These are phyloP conservation scores for Eristalis intricaria DNA, from an alignment of 2,888 invertebrate species.

Conservation along the genomic window DNA sequence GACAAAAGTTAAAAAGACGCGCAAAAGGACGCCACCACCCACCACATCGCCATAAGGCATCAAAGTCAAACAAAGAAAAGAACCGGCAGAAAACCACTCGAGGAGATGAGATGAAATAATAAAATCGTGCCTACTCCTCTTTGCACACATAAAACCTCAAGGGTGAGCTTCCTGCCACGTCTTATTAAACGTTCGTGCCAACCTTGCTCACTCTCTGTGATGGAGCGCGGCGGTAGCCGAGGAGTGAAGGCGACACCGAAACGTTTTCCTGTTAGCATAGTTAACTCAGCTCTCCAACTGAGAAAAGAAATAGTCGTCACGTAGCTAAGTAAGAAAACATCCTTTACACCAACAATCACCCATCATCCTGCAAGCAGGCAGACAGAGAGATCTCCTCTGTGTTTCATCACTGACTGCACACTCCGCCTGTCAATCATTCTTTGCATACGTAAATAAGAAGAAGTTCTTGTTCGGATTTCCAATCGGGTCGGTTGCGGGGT, in stretches of 20 bases:
- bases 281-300: constrained; percentile 41
- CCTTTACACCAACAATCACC: constrained; percentile 22
- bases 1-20: constrained; percentile 35
- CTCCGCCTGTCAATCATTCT: constrained; percentile 65
- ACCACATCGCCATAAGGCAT: not conserved
- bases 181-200: constrained; percentile 71
- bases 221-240: not conserved
- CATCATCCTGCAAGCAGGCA: not conserved
- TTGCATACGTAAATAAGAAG: constrained; percentile 70
- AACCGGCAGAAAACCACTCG: not conserved
- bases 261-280: constrained; percentile 33
- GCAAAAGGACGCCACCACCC: not conserved
- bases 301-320: constrained; percentile 49
- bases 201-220: not conserved
- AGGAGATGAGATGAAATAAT: constrained; percentile 19
- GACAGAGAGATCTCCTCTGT: not conserved
- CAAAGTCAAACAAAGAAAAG: not conserved
- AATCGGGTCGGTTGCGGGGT: constrained; percentile 25
- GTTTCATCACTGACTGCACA: not conserved
- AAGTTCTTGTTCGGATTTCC: constrained; percentile 37
- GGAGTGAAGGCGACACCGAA: not conserved
- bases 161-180: constrained; percentile 55
- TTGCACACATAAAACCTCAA: constrained; percentile 28
- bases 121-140: constrained; percentile 41
- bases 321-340: constrained; percentile 64